These are phyloP conservation scores for Sceloporus undulatus DNA, from an alignment of 2,113 vertebrate species.

Conservation along the genomic window DNA sequence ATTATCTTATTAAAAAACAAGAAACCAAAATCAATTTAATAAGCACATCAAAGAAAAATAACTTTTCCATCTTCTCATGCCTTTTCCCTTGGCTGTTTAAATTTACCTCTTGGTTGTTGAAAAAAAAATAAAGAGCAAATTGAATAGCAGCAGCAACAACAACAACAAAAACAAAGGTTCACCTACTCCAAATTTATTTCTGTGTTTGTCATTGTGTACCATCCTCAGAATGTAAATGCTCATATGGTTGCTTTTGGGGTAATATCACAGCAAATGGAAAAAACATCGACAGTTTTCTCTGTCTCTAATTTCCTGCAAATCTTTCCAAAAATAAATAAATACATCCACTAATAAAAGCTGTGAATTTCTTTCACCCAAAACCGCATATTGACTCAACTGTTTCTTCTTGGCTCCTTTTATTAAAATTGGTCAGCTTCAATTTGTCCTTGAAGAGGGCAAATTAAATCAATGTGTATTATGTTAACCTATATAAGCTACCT, in stretches of 20 bases:
- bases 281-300: neutral
- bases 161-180: neutral
- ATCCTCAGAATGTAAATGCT: neutral
- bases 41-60: no score
- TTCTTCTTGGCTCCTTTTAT: conserved; percentile 31
- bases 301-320: neutral
- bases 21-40: no score
- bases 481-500: conserved; percentile 9
- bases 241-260: neutral
- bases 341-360: conserved; percentile 22
- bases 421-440: conserved; percentile 38
- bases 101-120: neutral
- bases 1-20: no score
- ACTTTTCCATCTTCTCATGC: neutral
- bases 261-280: neutral
- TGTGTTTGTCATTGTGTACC: neutral
- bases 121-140: no score
- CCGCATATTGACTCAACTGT: conserved; percentile 6
- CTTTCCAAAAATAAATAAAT: neutral
- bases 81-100: neutral
- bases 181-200: neutral
- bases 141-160: neutral
- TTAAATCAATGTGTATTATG: conserved; percentile 3
- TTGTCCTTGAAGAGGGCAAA: conserved; percentile 7
- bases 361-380: conserved; percentile 27